A percentile compares a stretch with the other conserved stretches of the same genome.
phyloP scores from a whole-genome alignment of 2,797 vertebrate species.

The Orientallactaga sibirica region DNA sequence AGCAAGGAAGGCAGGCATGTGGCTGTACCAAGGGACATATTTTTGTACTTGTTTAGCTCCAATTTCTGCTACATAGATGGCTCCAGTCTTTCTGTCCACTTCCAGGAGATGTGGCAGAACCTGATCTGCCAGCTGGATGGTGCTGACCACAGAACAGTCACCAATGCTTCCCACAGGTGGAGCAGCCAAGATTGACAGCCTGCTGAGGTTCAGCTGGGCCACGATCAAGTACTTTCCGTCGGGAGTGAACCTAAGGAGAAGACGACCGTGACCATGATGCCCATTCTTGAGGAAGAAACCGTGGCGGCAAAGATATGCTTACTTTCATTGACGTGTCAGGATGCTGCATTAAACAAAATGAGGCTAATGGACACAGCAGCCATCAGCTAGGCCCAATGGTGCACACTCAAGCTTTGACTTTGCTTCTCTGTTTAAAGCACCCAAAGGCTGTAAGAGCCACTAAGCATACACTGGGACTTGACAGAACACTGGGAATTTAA shows the following conservation, averaged over 20 bases:
- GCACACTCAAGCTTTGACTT: not conserved
- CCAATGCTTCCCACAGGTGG: constrained; percentile 93
- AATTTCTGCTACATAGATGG: constrained; percentile 96
- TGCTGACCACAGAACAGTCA: constrained; percentile 90
- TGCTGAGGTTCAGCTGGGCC: constrained; percentile 94
- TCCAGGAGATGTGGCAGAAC: constrained; percentile 96
- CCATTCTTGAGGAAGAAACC: not conserved
- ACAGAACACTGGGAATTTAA: not conserved
- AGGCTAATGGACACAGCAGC: not conserved
- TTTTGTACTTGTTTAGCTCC: constrained; percentile 96
- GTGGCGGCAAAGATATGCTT: not conserved
- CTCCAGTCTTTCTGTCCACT: constrained; percentile 91
- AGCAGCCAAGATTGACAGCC: constrained; percentile 90
- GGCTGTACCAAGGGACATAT: constrained; percentile 88
- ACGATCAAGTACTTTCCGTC: constrained; percentile 93
- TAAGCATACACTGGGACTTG: not conserved
- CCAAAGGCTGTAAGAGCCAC: not conserved
- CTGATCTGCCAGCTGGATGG: constrained; percentile 93
- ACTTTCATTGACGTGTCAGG: not conserved
- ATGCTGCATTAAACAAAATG: not conserved
- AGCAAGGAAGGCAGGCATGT: not conserved
- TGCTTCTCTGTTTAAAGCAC: not conserved
- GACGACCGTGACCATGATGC: not conserved
- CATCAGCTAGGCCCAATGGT: not conserved
- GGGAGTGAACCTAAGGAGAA: constrained; percentile 90